These are phyloP conservation scores for Ammodytes marinus DNA, from an alignment of 2,113 vertebrate genomes.

Conservation along the genomic window DNA sequence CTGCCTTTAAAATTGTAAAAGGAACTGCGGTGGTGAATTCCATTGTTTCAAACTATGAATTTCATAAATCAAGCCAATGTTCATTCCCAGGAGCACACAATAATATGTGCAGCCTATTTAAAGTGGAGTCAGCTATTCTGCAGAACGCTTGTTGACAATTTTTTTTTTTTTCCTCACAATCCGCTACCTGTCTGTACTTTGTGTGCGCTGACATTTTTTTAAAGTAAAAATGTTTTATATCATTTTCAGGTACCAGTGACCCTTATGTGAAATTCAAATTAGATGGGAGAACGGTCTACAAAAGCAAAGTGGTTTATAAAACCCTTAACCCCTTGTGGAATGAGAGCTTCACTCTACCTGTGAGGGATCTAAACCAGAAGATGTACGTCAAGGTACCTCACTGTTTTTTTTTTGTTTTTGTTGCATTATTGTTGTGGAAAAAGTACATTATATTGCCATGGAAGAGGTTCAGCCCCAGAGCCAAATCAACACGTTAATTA, in stretches of 20 bases:
- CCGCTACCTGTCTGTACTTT: neutral
- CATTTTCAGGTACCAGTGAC: constrained; percentile 93
- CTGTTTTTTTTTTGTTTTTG: neutral
- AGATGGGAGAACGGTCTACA: constrained; percentile 96
- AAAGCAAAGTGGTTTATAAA: constrained; percentile 96
- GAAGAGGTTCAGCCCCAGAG: neutral
- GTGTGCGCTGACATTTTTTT: neutral
- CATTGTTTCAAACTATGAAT: neutral
- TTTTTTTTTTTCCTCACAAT: too few species aligned
- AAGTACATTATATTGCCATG: neutral
- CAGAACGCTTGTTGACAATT: too few species aligned
- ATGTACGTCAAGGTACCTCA: constrained; percentile 91
- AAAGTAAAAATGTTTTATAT: constrained; percentile 11
- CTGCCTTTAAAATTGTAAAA: neutral
- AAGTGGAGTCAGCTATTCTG: too few species aligned
- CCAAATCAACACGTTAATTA: too few species aligned
- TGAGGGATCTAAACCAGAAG: constrained; percentile 91
- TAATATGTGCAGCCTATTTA: neutral
- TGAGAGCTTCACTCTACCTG: constrained; percentile 92
- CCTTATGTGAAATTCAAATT: constrained; percentile 97
- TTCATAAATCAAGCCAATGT: neutral
- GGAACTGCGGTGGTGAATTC: neutral
- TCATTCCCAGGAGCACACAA: neutral
- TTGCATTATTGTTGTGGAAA: neutral
- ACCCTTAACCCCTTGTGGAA: constrained; percentile 96